These are phyloP conservation scores for Lepus oiostolus DNA, from an alignment of 2,797 vertebrate genomes.

Conservation along the genomic window DNA sequence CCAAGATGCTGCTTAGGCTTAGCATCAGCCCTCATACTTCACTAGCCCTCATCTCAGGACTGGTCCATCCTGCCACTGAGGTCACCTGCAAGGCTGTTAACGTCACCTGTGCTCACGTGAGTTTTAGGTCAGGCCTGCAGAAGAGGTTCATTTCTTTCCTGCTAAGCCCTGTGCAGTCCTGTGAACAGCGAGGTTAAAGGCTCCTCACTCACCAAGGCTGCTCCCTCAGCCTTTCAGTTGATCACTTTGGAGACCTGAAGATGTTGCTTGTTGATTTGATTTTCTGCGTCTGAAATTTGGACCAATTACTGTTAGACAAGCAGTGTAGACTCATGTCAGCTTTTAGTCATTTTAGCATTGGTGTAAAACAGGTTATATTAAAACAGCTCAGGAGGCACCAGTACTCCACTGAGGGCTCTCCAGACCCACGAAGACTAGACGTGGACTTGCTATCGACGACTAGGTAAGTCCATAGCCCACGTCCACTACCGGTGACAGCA, in stretches of 20 bases:
- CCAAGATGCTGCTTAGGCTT: too few species aligned
- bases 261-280: background rate
- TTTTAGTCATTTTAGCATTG: background rate
- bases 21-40: background rate
- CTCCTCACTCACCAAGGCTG: background rate
- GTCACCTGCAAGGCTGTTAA: background rate
- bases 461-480: background rate
- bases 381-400: background rate
- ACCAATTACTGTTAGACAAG: background rate
- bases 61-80: fast-evolving
- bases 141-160: background rate
- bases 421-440: background rate
- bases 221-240: background rate
- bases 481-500: background rate
- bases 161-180: background rate
- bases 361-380: background rate
- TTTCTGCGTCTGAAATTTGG: background rate
- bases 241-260: background rate
- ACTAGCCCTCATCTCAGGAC: background rate
- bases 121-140: background rate
- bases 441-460: background rate
- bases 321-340: background rate
- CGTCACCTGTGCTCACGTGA: background rate
- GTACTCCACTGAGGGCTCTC: background rate
- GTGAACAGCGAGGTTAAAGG: background rate